phyloP scores from a whole-genome alignment of 2,113 vertebrate species.

The Mobula birostris region DNA sequence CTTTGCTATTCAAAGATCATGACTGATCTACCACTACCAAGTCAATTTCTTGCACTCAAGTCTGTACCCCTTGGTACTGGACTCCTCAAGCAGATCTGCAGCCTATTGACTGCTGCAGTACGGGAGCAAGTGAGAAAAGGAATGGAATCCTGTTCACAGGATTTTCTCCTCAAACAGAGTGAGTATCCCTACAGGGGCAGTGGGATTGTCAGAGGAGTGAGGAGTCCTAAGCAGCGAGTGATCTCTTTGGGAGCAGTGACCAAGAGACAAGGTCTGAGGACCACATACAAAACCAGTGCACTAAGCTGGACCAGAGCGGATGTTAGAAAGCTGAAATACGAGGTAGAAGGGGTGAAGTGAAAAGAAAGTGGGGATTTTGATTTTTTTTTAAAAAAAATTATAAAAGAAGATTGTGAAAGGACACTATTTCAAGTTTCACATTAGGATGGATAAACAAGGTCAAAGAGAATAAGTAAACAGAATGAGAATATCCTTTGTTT shows the following conservation, averaged over 20 bases:
- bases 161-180: not conserved
- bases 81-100: too few relatives aligned
- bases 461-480: not conserved
- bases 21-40: too few relatives aligned
- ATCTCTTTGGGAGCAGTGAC: not conserved
- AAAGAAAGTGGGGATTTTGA: not conserved
- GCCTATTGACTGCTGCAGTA: not conserved
- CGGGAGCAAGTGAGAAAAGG: not conserved
- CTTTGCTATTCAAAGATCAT: too few relatives aligned
- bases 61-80: too few relatives aligned
- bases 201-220: not conserved
- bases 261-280: not conserved
- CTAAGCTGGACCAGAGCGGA: not conserved
- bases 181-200: not conserved
- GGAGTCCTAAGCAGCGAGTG: not conserved
- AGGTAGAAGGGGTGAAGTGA: not conserved
- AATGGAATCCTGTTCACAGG: not conserved
- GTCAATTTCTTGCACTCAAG: too few relatives aligned
- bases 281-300: not conserved
- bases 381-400: not conserved
- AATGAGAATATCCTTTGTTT: not conserved
- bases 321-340: not conserved
- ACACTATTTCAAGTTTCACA: not conserved
- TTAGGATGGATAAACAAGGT: not conserved
- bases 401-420: not conserved